Percentiles rank a stretch among this genome's conserved stretches.
Evolutionary conservation across 2,113 vertebrate genomes (phyloP).

Genomic region (Cyprinodon tularosa): DNA sequence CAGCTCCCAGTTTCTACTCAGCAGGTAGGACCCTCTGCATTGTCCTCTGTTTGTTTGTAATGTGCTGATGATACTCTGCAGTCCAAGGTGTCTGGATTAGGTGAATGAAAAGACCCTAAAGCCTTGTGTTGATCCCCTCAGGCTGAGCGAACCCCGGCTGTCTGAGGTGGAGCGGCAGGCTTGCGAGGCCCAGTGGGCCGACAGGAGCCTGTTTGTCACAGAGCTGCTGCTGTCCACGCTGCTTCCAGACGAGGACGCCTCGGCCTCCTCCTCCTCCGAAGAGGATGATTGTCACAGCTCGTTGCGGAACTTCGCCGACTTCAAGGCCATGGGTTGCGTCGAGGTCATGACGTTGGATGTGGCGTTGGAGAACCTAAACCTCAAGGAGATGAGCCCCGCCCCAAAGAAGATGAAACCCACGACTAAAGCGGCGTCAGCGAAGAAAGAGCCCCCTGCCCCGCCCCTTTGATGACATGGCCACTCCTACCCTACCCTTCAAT

Average conservation of each 20-base stretch:
- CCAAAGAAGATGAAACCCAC: constrained; percentile 61
- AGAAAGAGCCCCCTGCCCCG: constrained; percentile 95
- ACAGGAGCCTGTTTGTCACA: constrained; percentile 96
- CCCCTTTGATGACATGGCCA: constrained; percentile 96
- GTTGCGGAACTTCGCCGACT: constrained; percentile 94
- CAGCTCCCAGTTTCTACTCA: constrained; percentile 97
- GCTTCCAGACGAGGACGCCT: constrained; percentile 89
- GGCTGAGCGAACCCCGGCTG: constrained; percentile 98
- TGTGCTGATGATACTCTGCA: not conserved
- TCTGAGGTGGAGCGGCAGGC: constrained; percentile 94
- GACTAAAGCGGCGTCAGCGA: constrained; percentile 81
- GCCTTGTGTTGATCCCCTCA: constrained; percentile 51
- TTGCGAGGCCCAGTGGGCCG: constrained; percentile 92
- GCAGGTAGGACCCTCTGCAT: constrained; percentile 81
- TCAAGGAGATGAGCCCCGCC: constrained; percentile 85
- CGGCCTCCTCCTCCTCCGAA: constrained; percentile 83
- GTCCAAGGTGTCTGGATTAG: no score
- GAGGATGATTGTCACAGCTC: constrained; percentile 85
- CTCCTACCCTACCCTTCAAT: constrained; percentile 54
- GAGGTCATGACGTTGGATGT: constrained; percentile 99
- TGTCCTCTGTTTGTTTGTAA: not conserved
- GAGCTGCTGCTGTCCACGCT: constrained; percentile 98
- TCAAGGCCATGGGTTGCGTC: constrained; percentile 99
- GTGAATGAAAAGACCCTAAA: no score
- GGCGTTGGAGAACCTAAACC: constrained; percentile 99